These are phyloP conservation scores for Apostichopus californicus DNA, from an alignment of 35 echinoderm and acorn worm genomes.

Conservation along the genomic window DNA sequence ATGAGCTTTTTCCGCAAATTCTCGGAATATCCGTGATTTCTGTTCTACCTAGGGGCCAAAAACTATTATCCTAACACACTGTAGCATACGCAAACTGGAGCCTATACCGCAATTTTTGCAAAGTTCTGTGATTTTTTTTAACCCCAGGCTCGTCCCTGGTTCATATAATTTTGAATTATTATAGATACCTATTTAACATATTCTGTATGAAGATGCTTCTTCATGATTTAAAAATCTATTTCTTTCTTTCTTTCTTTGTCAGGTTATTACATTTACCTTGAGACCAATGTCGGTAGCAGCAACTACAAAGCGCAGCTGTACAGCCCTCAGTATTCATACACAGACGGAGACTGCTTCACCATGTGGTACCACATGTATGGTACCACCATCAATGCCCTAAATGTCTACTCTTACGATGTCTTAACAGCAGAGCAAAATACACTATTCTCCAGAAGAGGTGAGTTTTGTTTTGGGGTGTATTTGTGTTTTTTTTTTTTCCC, in stretches of 20 bases:
- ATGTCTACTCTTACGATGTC: slow-evolving; percentile 43
- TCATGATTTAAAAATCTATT: background rate
- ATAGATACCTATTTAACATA: no score
- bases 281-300: slow-evolving; percentile 40
- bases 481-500: no score
- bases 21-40: no score
- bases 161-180: no score
- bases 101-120: no score
- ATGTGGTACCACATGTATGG: slow-evolving; percentile 98
- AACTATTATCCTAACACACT: no score
- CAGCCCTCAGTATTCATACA: slow-evolving; percentile 54
- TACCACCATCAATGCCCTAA: slow-evolving; percentile 57
- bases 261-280: slow-evolving; percentile 88
- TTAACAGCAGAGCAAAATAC: background rate
- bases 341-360: slow-evolving; percentile 65
- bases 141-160: no score
- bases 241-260: background rate
- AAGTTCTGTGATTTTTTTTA: no score
- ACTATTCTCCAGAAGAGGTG: slow-evolving; percentile 1
- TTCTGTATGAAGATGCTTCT: no score
- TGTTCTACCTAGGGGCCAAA: no score
- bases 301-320: slow-evolving; percentile 59
- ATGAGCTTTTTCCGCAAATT: no score
- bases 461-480: background rate
- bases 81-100: no score